Evolutionary conservation across 2,888 invertebrate genomes (phyloP).

Genomic region (Xestia c-nigrum): DNA sequence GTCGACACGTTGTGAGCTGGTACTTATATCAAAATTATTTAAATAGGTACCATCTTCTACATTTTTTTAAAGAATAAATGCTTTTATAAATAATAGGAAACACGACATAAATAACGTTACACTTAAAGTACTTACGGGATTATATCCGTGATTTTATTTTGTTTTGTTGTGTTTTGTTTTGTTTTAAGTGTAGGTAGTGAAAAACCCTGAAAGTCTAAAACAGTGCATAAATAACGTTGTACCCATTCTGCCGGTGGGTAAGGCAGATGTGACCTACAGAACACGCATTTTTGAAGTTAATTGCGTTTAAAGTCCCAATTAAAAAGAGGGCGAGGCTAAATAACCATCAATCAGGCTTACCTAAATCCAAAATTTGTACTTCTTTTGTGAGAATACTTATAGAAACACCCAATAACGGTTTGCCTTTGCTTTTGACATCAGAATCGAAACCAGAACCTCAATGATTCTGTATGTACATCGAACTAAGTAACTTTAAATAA

Average conservation of each 20-base stretch:
- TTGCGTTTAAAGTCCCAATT: not conserved
- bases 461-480: too few species aligned
- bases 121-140: too few species aligned
- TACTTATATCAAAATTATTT: not conserved
- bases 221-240: not conserved
- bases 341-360: not conserved
- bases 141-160: too few species aligned
- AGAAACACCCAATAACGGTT: not conserved
- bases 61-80: not conserved
- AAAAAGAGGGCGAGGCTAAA: not conserved
- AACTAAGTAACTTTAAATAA: too few species aligned
- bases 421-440: not conserved
- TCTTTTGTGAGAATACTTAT: not conserved
- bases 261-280: not conserved
- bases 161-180: too few species aligned
- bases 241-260: not conserved
- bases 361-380: not conserved
- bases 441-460: not conserved
- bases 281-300: not conserved
- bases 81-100: not conserved
- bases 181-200: too few species aligned
- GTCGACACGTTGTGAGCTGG: too few species aligned
- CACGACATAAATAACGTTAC: not conserved
- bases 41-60: not conserved
- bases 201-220: too few species aligned